Evolutionary conservation across 2,113 vertebrate species (phyloP).

Genomic region (Serilophus lunatus): DNA sequence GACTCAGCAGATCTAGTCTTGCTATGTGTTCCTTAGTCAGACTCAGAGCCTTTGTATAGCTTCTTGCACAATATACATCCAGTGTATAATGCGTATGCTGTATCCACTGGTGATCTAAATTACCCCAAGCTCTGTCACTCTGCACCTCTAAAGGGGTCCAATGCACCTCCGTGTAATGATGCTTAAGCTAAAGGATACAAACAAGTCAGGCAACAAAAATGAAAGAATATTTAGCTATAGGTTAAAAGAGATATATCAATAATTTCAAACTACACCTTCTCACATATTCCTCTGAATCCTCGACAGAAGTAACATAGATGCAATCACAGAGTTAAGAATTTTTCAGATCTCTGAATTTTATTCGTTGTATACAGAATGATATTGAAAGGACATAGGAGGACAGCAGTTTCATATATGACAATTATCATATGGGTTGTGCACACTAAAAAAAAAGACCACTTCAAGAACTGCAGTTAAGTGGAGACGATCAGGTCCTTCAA

Average conservation of each 20-base stretch:
- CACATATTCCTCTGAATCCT: background rate
- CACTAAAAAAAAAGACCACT: background rate
- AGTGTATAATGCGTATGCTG: background rate
- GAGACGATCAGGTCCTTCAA: background rate
- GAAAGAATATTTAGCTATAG: background rate
- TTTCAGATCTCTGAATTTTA: background rate
- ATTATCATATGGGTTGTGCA: background rate
- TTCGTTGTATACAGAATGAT: background rate
- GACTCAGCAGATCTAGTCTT: background rate
- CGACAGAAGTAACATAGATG: background rate
- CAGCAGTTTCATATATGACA: background rate
- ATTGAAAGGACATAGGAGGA: background rate
- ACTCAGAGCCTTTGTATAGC: background rate
- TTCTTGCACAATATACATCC: background rate
- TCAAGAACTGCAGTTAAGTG: background rate
- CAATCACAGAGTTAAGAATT: background rate
- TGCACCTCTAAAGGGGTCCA: background rate
- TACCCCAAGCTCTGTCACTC: background rate
- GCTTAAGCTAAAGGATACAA: background rate
- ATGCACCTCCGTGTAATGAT: background rate
- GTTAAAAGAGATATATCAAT: background rate
- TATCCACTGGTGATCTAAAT: background rate
- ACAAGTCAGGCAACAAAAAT: background rate
- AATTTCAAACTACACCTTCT: background rate
- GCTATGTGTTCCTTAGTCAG: background rate